Evolutionary conservation across 2,888 invertebrate species (phyloP), one percentile per base, ranked within the genome.

Genomic region (Cactoblastis cactorum): DNA sequence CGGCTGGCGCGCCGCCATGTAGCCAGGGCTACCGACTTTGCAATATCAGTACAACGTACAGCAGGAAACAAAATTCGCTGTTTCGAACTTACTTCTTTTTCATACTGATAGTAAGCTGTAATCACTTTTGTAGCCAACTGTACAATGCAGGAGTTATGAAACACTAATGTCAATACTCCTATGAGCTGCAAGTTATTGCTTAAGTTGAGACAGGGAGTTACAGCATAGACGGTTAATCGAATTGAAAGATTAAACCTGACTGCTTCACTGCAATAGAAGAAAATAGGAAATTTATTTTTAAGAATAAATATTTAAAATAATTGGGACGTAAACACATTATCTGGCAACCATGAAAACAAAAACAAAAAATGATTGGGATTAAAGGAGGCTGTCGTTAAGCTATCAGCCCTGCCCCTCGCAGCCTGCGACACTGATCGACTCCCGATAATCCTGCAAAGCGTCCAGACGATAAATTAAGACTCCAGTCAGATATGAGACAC

Each of bases 1-100:
- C 49, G 56, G 52, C 58, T 63, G 69, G 63, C 51, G 34, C 28
- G n/a, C 18, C 11, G 55, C 55, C 53, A 53, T 32, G 43, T n/a
- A n/a, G n/a, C 15, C 43, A 28, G 43, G 15, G 24, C 15, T 28
- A 28, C 15, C 28, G 15, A 28, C 28, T 9, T 15, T 9, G 28
- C 14, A 28, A 28, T 28, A 28, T 14, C 15, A 9, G 41, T 14
- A 12, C n/a, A 11, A 28, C 14, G 14, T n/a, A n/a, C n/a, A n/a
- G 35, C 14, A 8, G 17, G 37, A 8, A 15, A 15, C 9, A 37
- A 37, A 37, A 37, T 15, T 37, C 14, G 11, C 37, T 3, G 15
- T 35, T 37, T 17, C 1, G 15, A 37, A 17, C 17, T 2, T 37
- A 37, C 17, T 37, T 8, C 37, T 17, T 9, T 37, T 8, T 11